Conservation (phyloP, 2,113 vertebrate species). For the Sturnira hondurensis region DNA sequence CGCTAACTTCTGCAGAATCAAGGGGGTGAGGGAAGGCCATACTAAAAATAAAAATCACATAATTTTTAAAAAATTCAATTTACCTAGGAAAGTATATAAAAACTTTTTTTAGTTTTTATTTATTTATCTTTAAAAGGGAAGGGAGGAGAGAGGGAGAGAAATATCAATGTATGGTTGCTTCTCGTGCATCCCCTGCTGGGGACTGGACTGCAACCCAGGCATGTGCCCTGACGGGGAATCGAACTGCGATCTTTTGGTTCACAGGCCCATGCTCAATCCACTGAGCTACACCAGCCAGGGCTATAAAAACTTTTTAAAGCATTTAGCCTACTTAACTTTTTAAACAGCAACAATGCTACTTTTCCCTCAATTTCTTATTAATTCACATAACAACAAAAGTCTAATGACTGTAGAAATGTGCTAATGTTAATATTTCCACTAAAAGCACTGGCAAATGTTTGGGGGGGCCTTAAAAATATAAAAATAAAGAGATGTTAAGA, state of each 20-base stretch:
- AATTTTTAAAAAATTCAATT: conserved; percentile 3
- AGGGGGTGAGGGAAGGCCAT: too few species aligned
- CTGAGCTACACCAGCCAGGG: too few species aligned
- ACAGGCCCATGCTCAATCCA: too few species aligned
- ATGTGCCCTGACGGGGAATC: too few species aligned
- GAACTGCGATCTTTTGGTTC: too few species aligned
- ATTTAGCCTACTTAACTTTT: neutral
- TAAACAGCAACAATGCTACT: neutral
- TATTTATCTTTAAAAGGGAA: too few species aligned
- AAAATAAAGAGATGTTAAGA: neutral
- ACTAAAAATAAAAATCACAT: neutral
- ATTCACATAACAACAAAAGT: neutral
- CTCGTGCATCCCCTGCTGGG: too few species aligned
- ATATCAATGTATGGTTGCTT: too few species aligned
- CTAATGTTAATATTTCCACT: neutral
- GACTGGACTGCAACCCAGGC: too few species aligned
- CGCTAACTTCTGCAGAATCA: neutral
- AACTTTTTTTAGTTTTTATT: too few species aligned
- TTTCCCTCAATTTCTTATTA: neutral
- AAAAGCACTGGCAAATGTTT: neutral
- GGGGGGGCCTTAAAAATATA: neutral
- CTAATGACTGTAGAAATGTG: neutral
- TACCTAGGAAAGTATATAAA: conserved; percentile 13
- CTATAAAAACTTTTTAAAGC: neutral
- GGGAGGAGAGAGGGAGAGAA: too few species aligned